Percentiles rank a stretch among this genome's conserved stretches.
These are phyloP conservation scores for Tipula helvola DNA, from an alignment of 2,888 invertebrate genomes.

Conservation along the genomic window DNA sequence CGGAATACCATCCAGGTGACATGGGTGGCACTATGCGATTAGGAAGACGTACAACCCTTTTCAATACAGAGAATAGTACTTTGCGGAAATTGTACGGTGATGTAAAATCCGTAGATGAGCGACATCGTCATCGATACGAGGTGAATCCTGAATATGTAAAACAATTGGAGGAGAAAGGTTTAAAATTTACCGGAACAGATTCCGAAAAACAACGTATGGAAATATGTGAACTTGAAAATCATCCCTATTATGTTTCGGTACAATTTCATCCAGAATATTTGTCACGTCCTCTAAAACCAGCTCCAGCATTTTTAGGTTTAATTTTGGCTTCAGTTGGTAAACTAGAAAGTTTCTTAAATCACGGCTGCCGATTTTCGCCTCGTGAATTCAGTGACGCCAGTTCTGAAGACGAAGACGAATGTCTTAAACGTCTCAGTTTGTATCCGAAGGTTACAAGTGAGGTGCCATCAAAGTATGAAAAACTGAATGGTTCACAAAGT, in stretches of 20 bases:
- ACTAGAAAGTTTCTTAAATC: conserved; percentile 55
- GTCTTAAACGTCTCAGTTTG: neutral
- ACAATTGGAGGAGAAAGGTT: conserved; percentile 64
- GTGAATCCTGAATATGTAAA: conserved; percentile 82
- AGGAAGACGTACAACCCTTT: conserved; percentile 80
- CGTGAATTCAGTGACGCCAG: conserved; percentile 63
- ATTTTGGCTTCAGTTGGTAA: conserved; percentile 81
- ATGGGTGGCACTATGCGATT: conserved; percentile 97
- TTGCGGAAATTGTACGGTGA: conserved; percentile 69
- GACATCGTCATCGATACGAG: conserved; percentile 96
- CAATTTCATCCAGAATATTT: conserved; percentile 98
- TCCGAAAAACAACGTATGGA: conserved; percentile 85
- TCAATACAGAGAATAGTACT: conserved; percentile 46
- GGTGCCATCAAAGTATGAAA: neutral
- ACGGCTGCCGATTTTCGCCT: conserved; percentile 64
- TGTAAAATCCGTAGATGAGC: conserved; percentile 71
- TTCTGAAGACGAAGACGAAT: conserved; percentile 33
- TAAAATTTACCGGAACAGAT: conserved; percentile 82
- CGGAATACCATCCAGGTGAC: conserved; percentile 86
- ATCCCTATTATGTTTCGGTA: conserved; percentile 88
- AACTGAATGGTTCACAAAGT: neutral
- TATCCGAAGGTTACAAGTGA: neutral
- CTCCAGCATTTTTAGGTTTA: conserved; percentile 90
- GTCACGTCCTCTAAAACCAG: conserved; percentile 80
- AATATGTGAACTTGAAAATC: conserved; percentile 71